A percentile compares a stretch with the other conserved stretches of the same genome.
Conservation (phyloP, 2,797 vertebrate genomes). For the Selene dorsalis region DNA sequence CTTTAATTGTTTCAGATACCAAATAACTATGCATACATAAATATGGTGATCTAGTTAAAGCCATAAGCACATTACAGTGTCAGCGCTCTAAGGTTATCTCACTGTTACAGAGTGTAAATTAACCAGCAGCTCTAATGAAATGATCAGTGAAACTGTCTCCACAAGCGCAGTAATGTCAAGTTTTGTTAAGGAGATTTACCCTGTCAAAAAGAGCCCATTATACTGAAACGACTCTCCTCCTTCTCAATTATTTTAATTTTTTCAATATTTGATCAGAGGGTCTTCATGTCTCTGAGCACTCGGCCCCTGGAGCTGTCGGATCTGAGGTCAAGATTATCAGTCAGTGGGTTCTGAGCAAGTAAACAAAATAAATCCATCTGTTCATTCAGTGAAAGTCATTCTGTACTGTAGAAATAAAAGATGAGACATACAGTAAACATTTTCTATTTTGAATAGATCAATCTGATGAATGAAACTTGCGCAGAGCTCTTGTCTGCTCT, state of each 20-base stretch:
- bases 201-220: slow-evolving; percentile 42
- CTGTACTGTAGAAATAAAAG: neutral
- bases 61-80: neutral
- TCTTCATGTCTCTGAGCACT: slow-evolving; percentile 29
- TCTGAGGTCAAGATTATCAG: neutral
- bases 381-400: neutral
- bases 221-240: slow-evolving; percentile 17
- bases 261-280: slow-evolving; percentile 41
- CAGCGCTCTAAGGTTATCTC: neutral
- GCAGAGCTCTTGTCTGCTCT: neutral
- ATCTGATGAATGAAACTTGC: neutral
- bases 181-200: slow-evolving; percentile 36
- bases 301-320: slow-evolving; percentile 33
- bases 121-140: slow-evolving; percentile 24
- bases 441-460: neutral
- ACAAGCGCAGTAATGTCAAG: slow-evolving; percentile 24
- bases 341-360: neutral
- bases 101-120: slow-evolving; percentile 6
- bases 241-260: slow-evolving; percentile 1
- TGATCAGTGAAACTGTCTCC: slow-evolving; percentile 27
- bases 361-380: neutral
- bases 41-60: neutral
- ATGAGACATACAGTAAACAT: neutral
- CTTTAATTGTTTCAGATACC: slow-evolving; percentile 5
- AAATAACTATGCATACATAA: neutral